Evolutionary conservation across 1,140 invertebrate genomes (phyloP).

Genomic region (Globodera rostochiensis): DNA sequence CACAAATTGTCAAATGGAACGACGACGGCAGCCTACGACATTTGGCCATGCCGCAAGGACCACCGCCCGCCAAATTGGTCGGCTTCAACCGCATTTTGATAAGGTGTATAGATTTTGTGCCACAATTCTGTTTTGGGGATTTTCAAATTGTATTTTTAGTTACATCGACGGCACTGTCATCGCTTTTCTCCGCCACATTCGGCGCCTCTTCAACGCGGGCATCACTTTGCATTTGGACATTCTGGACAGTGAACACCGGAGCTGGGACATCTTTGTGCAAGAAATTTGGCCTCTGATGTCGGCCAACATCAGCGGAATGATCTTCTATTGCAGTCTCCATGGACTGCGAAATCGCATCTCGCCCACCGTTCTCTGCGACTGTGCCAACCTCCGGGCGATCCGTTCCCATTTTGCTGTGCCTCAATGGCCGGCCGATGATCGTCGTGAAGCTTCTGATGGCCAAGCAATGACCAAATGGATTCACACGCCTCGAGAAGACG

Average conservation of each 20-base stretch:
- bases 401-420: not conserved
- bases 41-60: not conserved
- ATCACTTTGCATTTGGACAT: not conserved
- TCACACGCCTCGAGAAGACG: not conserved
- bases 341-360: not conserved
- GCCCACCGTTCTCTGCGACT: not conserved
- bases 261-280: not conserved
- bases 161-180: not conserved
- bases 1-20: not conserved
- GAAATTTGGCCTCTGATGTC: not conserved
- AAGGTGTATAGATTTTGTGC: not conserved
- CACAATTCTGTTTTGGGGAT: not conserved
- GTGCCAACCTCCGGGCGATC: not conserved
- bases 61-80: not conserved
- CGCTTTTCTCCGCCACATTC: not conserved
- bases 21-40: no score
- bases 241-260: not conserved
- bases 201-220: not conserved
- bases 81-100: not conserved
- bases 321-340: not conserved
- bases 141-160: not conserved
- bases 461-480: not conserved
- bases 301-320: not conserved
- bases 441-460: not conserved
- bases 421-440: not conserved